Evolutionary conservation across 2,113 vertebrate species (phyloP).

Genomic region (Gymnocephalus cernua): DNA sequence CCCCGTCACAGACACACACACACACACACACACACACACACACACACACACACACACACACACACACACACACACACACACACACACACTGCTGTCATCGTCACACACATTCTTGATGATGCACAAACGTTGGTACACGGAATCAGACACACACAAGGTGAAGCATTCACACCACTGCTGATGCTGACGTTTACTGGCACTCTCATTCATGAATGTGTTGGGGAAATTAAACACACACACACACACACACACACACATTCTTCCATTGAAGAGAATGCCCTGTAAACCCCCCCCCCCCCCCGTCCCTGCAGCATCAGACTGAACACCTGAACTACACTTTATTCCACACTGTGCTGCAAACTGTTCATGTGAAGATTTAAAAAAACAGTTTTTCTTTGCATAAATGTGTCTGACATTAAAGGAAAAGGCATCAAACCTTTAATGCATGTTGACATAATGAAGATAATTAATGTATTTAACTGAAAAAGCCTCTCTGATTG

Average conservation of each 20-base stretch:
- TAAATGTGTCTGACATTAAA: neutral
- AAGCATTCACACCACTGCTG: constrained; percentile 23
- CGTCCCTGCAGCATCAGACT: constrained; percentile 7
- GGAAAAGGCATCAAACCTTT: neutral
- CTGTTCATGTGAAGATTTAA: neutral
- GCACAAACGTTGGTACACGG: constrained; percentile 22
- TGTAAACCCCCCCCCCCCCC: constrained; percentile 30
- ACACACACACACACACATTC: constrained; percentile 28
- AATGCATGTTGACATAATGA: too few species aligned
- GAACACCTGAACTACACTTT: constrained; percentile 22
- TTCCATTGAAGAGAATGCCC: constrained; percentile 57
- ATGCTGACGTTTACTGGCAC: constrained; percentile 26
- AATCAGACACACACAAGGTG: neutral
- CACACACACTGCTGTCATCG: constrained; percentile 19
- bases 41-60: constrained; percentile 23
- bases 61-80: constrained; percentile 25
- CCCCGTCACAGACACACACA: neutral
- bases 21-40: constrained; percentile 39
- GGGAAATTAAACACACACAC: neutral
- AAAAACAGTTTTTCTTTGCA: neutral
- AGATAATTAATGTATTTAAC: too few species aligned
- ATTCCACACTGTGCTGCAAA: too few species aligned
- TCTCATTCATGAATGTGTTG: constrained; percentile 28
- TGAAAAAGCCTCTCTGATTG: too few species aligned
- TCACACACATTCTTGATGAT: constrained; percentile 49